phyloP scores from a whole-genome alignment of 92 coral and sea anemone species.

The Virgularia gustaviana region DNA sequence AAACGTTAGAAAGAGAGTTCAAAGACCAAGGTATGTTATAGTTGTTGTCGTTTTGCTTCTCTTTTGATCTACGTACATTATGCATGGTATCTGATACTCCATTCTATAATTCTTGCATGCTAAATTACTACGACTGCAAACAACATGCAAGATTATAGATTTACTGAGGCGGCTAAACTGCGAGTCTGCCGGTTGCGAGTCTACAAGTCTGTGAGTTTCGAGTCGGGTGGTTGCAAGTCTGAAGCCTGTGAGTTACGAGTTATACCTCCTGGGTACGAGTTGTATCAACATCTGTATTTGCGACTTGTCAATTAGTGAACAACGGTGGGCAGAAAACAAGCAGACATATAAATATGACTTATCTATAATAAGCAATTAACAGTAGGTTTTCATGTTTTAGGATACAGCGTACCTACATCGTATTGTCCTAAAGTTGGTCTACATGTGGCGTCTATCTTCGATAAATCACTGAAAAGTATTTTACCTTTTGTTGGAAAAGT shows the following conservation, averaged over 20 bases:
- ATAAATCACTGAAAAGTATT: constrained; percentile 59
- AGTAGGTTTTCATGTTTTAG: constrained; percentile 34
- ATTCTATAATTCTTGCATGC: neutral
- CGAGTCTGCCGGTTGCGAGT: neutral
- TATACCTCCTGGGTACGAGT: neutral
- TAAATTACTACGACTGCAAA: no score
- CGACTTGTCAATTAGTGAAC: neutral
- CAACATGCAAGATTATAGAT: no score
- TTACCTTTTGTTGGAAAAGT: constrained; percentile 69
- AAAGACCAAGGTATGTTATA: constrained; percentile 68
- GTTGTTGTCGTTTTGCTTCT: neutral
- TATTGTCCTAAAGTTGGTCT: constrained; percentile 71
- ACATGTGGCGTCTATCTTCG: constrained; percentile 57
- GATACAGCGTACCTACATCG: constrained; percentile 72
- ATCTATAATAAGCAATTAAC: neutral
- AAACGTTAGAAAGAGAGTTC: constrained; percentile 71
- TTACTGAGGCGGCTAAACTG: neutral
- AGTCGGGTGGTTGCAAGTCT: neutral
- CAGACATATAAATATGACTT: neutral
- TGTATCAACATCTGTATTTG: neutral
- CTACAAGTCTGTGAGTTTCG: neutral
- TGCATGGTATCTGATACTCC: no score
- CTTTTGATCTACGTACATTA: neutral
- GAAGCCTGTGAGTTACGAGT: neutral
- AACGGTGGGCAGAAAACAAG: neutral